These are phyloP conservation scores for Hetaerina americana DNA, from an alignment of 1,140 invertebrate genomes.

Conservation along the genomic window DNA sequence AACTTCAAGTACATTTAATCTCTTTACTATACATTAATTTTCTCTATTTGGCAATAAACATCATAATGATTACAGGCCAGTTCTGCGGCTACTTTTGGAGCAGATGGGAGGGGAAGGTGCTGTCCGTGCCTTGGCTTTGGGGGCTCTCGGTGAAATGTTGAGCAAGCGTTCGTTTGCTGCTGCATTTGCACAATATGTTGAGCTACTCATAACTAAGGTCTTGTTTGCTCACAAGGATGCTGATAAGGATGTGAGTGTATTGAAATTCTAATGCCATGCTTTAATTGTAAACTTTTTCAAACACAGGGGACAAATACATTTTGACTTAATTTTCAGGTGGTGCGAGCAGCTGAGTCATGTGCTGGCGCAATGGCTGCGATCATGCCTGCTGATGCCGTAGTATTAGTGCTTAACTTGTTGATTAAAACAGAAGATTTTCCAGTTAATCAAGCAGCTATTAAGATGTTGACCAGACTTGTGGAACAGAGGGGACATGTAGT, in stretches of 20 bases:
- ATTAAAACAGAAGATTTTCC: conserved; percentile 76
- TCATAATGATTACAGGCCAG: conserved; percentile 37
- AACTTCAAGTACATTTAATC: no score
- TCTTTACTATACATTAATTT: not conserved
- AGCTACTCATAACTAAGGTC: conserved; percentile 75
- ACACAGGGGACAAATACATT: not conserved
- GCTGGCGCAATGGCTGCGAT: conserved; percentile 56
- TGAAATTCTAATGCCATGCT: conserved; percentile 4
- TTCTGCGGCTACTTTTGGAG: conserved; percentile 60
- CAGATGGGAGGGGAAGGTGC: conserved; percentile 52
- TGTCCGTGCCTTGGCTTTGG: conserved; percentile 56
- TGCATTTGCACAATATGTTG: conserved; percentile 71
- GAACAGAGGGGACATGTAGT: conserved; percentile 52
- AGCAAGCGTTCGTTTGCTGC: conserved; percentile 56
- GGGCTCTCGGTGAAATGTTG: conserved; percentile 67
- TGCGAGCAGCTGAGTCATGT: conserved; percentile 46
- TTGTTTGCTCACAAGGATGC: conserved; percentile 67
- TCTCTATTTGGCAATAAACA: not conserved
- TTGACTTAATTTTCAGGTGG: conserved; percentile 29
- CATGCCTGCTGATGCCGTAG: conserved; percentile 52
- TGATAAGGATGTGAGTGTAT: conserved; percentile 53
- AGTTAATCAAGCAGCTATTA: conserved; percentile 78
- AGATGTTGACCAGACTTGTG: conserved; percentile 79
- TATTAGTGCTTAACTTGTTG: conserved; percentile 59
- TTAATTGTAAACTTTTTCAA: not conserved